Evolutionary conservation across 2,888 invertebrate genomes (phyloP).

Genomic region (Dorcus hopei): DNA sequence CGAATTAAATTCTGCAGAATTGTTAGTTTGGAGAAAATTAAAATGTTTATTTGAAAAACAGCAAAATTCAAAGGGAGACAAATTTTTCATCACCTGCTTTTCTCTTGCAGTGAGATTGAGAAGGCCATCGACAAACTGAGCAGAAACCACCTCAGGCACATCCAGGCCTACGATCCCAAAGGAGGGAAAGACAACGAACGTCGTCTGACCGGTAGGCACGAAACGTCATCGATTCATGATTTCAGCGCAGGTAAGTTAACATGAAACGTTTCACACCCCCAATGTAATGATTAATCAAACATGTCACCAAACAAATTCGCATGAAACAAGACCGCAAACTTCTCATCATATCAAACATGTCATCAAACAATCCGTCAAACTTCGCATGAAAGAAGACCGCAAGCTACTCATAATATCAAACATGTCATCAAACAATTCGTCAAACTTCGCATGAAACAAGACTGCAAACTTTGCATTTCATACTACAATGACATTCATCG

Average conservation of each 20-base stretch:
- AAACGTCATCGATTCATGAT: constrained; percentile 95
- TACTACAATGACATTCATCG: too few relatives aligned
- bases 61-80: too few relatives aligned
- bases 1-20: too few relatives aligned
- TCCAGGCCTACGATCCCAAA: constrained; percentile 93
- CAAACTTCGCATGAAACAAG: too few relatives aligned
- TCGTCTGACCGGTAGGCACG: constrained; percentile 90
- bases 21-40: too few relatives aligned
- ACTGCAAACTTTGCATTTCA: too few relatives aligned
- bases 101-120: constrained; percentile 76
- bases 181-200: constrained; percentile 96
- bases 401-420: too few relatives aligned
- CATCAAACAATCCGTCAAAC: neutral
- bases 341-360: neutral
- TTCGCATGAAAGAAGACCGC: too few relatives aligned
- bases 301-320: neutral
- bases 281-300: neutral
- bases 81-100: neutral
- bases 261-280: too few relatives aligned
- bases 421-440: too few relatives aligned
- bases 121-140: constrained; percentile 93
- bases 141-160: constrained; percentile 88
- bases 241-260: constrained; percentile 77
- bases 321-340: too few relatives aligned
- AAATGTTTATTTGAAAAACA: too few relatives aligned